Evolutionary conservation across 30 jellyfish, hydroid and myxozoan genomes (phyloP), one percentile per base, ranked within the genome.

Genomic region (Pelagia noctiluca): DNA sequence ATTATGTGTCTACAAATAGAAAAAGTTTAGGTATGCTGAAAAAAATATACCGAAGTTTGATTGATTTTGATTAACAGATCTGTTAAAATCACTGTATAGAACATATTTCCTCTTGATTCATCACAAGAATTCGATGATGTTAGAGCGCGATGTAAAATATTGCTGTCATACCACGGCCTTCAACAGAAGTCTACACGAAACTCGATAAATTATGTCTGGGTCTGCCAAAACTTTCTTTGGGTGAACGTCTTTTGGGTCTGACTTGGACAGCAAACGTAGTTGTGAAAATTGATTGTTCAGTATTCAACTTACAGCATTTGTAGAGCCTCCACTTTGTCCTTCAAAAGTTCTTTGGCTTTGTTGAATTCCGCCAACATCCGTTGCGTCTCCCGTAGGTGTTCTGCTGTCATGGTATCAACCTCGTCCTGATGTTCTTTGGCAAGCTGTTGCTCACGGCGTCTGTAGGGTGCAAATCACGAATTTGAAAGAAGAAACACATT

Each of bases 361-460:
- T 70, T 78, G 71, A 87, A 87, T 36, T 87, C 96, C 25, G 91
- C 76, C 4, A 87, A 49, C 50, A 76, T 21, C 34, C 62, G 73
- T 38, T 87, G 96, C 28, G 89, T 77, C 34, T 87, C 96, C 34
- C 91, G 91, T 35, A 87, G 54, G 74, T 87, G 91, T 23, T 87
- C 96, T 0, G 96, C 96, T 2, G 91, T 87, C 34, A 87, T 18
- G 30, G 84, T 53, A 33, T 88, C 89, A 1, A 88, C 85, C 48
- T 80, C 90, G 38, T 71, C 49, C 30, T 80, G 97, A 35, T 88
- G 97, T 23, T 80, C 93, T 50, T 88, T 74, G 22, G 93, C 90
- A 8, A 88, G 89, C 54, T 79, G 87, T 84, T 88, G 90, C 26
- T 88, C 97, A 35, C 85, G 64, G 21, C 88, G 78, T 61, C 97